Conservation (phyloP, 2,113 vertebrate genomes). For the Octodon degus region DNA sequence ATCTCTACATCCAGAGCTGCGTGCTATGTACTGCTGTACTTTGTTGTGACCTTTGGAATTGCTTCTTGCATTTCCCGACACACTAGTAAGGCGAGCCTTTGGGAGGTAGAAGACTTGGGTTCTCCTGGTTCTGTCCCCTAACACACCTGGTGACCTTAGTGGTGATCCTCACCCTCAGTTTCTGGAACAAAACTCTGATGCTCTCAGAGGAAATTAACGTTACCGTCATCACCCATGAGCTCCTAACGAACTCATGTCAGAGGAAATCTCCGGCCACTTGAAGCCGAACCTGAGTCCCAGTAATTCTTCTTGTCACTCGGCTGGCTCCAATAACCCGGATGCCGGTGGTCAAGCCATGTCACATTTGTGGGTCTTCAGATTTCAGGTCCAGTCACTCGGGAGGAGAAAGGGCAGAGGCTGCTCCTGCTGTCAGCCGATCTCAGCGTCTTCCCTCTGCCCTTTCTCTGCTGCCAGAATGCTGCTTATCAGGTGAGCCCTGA, state of each 20-base stretch:
- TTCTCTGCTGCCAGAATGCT: background rate
- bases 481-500: background rate
- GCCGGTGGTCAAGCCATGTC: conserved; percentile 32
- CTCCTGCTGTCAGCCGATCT: conserved; percentile 44
- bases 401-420: conserved; percentile 53
- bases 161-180: background rate
- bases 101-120: background rate
- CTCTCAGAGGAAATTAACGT: background rate
- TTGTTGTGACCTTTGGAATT: background rate
- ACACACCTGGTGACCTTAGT: background rate
- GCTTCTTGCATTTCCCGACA: background rate
- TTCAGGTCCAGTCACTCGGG: background rate
- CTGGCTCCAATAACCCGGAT: background rate
- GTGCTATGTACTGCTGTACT: background rate
- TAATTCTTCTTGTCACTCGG: background rate
- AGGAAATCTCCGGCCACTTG: background rate
- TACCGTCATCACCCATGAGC: background rate
- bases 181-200: background rate
- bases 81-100: background rate
- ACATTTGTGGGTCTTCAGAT: conserved; percentile 38
- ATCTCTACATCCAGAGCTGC: background rate
- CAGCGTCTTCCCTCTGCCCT: conserved; percentile 50
- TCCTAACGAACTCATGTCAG: background rate
- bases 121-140: background rate
- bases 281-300: background rate